Base-by-base conservation (phyloP, 2,113 vertebrate species). In the Psilopogon haemacephalus region DNA sequence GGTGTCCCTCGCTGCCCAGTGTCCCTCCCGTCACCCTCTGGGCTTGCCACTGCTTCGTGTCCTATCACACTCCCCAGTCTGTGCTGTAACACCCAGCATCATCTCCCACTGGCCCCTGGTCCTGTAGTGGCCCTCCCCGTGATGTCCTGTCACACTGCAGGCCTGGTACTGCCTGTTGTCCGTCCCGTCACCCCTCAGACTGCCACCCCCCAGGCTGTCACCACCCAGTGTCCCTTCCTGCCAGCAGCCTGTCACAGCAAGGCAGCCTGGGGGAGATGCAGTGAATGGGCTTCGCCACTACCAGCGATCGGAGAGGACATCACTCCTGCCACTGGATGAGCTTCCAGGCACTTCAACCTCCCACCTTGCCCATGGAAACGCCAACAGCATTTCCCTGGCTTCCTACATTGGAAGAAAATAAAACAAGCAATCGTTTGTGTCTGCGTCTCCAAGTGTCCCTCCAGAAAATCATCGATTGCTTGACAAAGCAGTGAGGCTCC, bases 321-420 rank as follows among this genome's bases (percentile, higher is more conserved):
- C 32, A 3, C 17, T 16, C 27, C 44, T 8, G 60, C 26, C 42
- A 40, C 15, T 19, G 0, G 67, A 1, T 0, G 2, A 42, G 27
- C 37, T 30, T 54, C 4, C 1, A 11, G 33, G 32, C 26, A 18
- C 69, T 54, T 27, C 3, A 3, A 8, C n/a, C 23, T 63, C 35
- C 21, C 3, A 1, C 23, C 7, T 75, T 1, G 21, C 5, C 24
- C 1, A 2, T 16, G 48, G 30, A 15, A 33, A 14, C 46, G 17
- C 4, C 35, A 6, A 2, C 17, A 8, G 37, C 5, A 1, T 12
- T 33, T 20, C 46, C 62, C 37, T n/a, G 15, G 3, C 27, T 67
- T 46, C 54, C 54, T 5, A 4, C 7, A 0, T 14, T 7, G 12
- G 40, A 15, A 42, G 28, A 32, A 65, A 14, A 30, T 64, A 16